Evolutionary conservation across 2,797 vertebrate genomes (phyloP), one percentile per base, ranked within the genome.

Genomic region (Hydrophis major): DNA sequence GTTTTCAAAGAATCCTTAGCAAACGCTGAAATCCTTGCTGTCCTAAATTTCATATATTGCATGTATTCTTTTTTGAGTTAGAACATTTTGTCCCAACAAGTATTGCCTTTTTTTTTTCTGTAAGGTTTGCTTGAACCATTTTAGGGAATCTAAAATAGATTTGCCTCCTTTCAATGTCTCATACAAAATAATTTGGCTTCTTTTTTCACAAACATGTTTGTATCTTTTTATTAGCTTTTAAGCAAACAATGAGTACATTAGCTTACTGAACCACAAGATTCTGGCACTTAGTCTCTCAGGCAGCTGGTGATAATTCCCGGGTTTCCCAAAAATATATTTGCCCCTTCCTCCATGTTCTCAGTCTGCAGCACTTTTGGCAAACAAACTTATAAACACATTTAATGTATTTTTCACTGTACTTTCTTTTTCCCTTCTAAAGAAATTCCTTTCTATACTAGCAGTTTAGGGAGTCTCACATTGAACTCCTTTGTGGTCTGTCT

Each of bases 241-340:
- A 94, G 87, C 27, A 83, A 47, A 0, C 4, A 89, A 0, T 32
- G 42, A 61, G 0, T 93, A 88, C 95, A 86, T 0, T 0, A 22
- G 94, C 95, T 96, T 89, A 92, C 91, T 95, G 94, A 95, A 92
- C 96, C 94, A 93, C 59, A 86, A 12, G 14, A 32, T 94, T 42
- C 95, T 96, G 97, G 96, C 96, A 50, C 0, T 5, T 87, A 93
- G 94, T 93, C 94, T 90, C 89, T 50, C 53, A 42, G 37, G 28
- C 96, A 96, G 95, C 95, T 96, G 96, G 91, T 92, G 94, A 63
- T 95, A 92, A 94, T 96, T 95, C 94, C 93, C 88, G 95, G 94
- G 42, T 94, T 96, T 97, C 90, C 94, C 95, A 95, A 93, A 96
- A 95, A 92, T 95, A 50, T 92, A 93, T 94, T 89, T 95, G 95